Conservation (phyloP, 2,797 vertebrate genomes). For the Crax fasciolata region DNA sequence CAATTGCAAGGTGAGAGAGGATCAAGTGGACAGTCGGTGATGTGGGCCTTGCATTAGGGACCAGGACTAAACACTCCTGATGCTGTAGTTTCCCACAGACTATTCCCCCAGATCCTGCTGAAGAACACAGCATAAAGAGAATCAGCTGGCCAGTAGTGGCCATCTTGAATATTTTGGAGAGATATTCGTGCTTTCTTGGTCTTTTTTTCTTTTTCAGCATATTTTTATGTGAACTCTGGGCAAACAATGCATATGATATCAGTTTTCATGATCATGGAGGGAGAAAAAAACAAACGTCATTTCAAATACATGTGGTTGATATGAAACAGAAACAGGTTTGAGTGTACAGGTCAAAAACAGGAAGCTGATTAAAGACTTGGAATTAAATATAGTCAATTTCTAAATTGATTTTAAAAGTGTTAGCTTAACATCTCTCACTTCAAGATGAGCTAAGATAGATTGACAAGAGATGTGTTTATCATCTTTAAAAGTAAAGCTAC, state of each 20-base stretch:
- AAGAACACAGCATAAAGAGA: background rate
- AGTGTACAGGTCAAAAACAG: background rate
- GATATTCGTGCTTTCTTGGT: rapidly evolving
- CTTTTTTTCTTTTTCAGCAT: background rate
- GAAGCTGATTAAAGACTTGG: background rate
- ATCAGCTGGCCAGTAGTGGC: background rate
- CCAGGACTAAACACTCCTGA: rapidly evolving
- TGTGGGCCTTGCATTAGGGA: background rate
- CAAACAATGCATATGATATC: rapidly evolving
- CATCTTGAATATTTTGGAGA: background rate
- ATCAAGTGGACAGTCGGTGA: background rate
- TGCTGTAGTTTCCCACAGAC: background rate
- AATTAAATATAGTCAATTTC: background rate
- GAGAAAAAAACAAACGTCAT: background rate
- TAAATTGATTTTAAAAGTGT: background rate
- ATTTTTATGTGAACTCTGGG: background rate
- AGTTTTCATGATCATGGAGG: background rate
- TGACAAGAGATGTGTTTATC: background rate
- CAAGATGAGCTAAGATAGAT: background rate
- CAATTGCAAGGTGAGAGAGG: background rate
- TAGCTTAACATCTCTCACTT: background rate
- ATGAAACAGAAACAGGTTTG: background rate
- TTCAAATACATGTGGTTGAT: background rate
- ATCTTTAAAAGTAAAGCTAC: background rate
- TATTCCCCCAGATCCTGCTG: background rate